Evolutionary conservation across 2,113 vertebrate genomes (phyloP).

Genomic region (Catagonus wagneri): DNA sequence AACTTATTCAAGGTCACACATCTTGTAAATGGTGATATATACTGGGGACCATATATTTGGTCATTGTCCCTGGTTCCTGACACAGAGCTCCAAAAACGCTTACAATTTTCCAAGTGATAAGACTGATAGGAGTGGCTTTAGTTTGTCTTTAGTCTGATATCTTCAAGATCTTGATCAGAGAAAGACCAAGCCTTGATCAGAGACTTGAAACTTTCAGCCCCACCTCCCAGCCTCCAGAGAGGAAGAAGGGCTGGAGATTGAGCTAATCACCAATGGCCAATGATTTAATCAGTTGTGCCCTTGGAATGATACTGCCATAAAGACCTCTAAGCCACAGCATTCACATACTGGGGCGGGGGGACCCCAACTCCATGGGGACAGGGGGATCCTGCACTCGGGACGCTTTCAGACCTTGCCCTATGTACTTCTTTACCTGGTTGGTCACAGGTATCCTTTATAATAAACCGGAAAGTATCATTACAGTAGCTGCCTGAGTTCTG

Average conservation of each 20-base stretch:
- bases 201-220: neutral
- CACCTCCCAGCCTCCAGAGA: neutral
- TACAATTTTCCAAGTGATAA: neutral
- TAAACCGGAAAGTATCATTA: neutral
- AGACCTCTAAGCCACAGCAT: neutral
- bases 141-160: too few species aligned
- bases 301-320: neutral
- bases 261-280: neutral
- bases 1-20: neutral
- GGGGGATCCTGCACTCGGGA: neutral
- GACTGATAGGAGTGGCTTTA: neutral
- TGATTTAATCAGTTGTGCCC: neutral
- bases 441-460: neutral
- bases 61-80: neutral
- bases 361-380: neutral
- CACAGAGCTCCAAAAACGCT: neutral
- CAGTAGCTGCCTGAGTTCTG: neutral
- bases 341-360: accelerated
- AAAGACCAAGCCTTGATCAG: neutral
- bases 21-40: neutral
- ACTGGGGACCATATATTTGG: neutral
- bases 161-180: neutral
- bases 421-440: neutral
- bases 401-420: accelerated
- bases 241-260: neutral